Conservation (phyloP, 2,888 invertebrate species). For the Ceratothoa steindachneri region DNA sequence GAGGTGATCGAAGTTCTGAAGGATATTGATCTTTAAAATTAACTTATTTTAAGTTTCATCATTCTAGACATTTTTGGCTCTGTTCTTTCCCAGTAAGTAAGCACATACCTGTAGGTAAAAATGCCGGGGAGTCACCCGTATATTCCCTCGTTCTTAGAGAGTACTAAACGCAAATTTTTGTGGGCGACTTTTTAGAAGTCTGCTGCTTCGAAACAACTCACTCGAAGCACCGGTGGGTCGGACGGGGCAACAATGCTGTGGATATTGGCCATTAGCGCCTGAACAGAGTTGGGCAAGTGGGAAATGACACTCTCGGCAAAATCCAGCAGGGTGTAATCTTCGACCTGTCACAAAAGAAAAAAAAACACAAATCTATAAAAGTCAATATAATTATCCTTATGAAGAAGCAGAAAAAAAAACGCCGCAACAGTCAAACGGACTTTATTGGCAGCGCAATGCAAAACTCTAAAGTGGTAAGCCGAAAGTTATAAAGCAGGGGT, state of each 20-base stretch:
- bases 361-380: not conserved
- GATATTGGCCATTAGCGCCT: conserved; percentile 50
- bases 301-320: conserved; percentile 69
- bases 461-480: not conserved
- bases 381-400: not conserved
- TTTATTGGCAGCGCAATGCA: not conserved
- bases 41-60: too few species aligned
- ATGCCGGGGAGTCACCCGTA: too few species aligned
- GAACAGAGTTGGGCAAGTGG: conserved; percentile 63
- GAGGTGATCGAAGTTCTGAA: too few species aligned
- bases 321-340: conserved; percentile 64
- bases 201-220: too few species aligned
- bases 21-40: too few species aligned
- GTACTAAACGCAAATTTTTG: too few species aligned
- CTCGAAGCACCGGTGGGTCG: conserved; percentile 11
- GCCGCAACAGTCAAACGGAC: not conserved
- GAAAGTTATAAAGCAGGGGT: too few species aligned
- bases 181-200: too few species aligned
- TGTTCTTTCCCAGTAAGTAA: too few species aligned
- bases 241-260: conserved; percentile 46
- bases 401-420: not conserved
- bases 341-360: conserved; percentile 32
- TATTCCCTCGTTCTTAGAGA: too few species aligned
- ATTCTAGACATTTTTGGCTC: too few species aligned
- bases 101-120: too few species aligned